Base-by-base conservation (phyloP, 2,797 vertebrate species). In the Podarcis lilfordi region DNA sequence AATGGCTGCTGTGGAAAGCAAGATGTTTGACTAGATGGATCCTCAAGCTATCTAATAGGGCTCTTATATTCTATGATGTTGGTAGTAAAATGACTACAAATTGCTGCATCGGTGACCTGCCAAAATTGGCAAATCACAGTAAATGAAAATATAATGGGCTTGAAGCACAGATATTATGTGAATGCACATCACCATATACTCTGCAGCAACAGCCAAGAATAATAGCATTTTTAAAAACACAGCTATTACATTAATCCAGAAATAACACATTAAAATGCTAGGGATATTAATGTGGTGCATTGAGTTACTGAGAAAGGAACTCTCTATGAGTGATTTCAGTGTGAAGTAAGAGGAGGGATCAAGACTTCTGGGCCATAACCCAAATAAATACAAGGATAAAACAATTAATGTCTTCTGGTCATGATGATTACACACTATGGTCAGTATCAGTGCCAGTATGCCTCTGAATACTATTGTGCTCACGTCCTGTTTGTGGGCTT, bases 121-220 rank as follows among this genome's bases (percentile, higher is more conserved):
- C 69, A 8, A 84, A 37, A 27, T 0, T 32, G 77, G 45, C 17
- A 84, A 91, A 71, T 64, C 68, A 11, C 66, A 74, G 45, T 74
- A 85, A 86, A 88, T 40, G 3, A 59, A 87, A 88, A 40, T 7
- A 25, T 40, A 92, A 59, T 50, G 45, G 25, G 29, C 32, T 74
- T 81, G 0, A 89, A 86, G 13, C 7, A 35, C 43, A 80, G 79
- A 11, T 19, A 23, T 86, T 64, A 43, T 8, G 17, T 40, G 80
- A 86, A 71, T 10, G 9, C 32, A 5, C 40, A 29, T 79, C 29
- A 55, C 29, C 77, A 79, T 55, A 59, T 29, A 8, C 45, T 15
- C n/a, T 17, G 29, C 13, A 72, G 32, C n/a, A 72, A 17, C 35
- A 37, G 68, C 40, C 32, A 80, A 50, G 27, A 29, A 78, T n/a